Conservation (phyloP, 2,797 vertebrate species). For the Sebastes aleutianus region DNA sequence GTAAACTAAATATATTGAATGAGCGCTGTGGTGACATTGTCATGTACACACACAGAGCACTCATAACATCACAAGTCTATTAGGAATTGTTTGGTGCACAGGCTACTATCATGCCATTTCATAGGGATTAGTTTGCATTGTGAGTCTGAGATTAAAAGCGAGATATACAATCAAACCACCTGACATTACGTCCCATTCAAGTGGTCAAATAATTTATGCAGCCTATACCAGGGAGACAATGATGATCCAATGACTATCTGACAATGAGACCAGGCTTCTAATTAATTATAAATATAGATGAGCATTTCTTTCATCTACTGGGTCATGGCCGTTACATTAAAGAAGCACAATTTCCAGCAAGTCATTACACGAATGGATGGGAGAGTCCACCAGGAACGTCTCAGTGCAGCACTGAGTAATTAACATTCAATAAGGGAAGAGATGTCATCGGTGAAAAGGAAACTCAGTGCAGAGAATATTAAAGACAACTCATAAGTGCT, state of each 20-base stretch:
- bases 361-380: neutral
- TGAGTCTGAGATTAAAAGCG: neutral
- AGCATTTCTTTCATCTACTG: conserved; percentile 30
- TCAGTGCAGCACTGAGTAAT: neutral
- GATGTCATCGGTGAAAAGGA: neutral
- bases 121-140: neutral
- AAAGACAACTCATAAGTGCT: neutral
- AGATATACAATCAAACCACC: conserved; percentile 2
- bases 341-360: neutral
- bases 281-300: conserved; percentile 46
- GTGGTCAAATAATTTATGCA: conserved; percentile 12
- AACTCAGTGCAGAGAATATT: neutral
- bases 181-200: conserved; percentile 2
- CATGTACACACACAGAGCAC: neutral
- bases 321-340: neutral
- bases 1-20: neutral
- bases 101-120: neutral
- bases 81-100: neutral
- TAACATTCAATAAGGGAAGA: neutral
- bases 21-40: neutral
- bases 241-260: neutral
- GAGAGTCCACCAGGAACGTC: neutral
- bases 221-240: conserved; percentile 16
- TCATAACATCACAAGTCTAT: neutral
- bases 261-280: conserved; percentile 7